These are phyloP conservation scores for Sipha flava DNA, from an alignment of 1,140 invertebrate species.

Conservation along the genomic window DNA sequence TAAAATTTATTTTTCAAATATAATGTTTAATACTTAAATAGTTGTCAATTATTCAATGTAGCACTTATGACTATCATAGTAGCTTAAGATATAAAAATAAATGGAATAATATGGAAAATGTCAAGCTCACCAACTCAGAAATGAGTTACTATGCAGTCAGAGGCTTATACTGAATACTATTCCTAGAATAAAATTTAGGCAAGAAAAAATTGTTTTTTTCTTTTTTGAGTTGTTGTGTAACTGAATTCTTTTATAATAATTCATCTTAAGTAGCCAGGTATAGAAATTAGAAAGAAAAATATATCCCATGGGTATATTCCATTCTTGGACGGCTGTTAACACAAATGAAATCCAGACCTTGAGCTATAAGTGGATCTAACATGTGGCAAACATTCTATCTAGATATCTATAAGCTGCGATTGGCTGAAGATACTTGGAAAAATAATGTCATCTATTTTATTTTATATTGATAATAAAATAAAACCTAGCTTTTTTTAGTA, in stretches of 20 bases:
- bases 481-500: not conserved
- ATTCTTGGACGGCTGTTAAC: not conserved
- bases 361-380: conserved; percentile 10
- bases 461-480: conserved; percentile 13
- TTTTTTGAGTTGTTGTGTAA: not conserved
- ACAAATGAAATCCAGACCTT: conserved; percentile 25
- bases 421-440: conserved; percentile 31
- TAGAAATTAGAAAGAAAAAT: conserved; percentile 28
- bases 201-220: not conserved
- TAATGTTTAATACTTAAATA: not conserved
- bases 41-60: not conserved
- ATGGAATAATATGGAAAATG: not conserved
- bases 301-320: not conserved
- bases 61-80: not conserved
- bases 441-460: conserved; percentile 28
- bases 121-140: not conserved
- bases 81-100: not conserved
- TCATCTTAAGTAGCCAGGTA: conserved; percentile 27
- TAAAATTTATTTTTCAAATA: not conserved
- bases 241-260: conserved; percentile 19
- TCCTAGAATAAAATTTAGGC: conserved; percentile 4
- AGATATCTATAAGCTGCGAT: conserved; percentile 28
- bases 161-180: not conserved
- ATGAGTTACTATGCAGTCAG: not conserved
- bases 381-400: conserved; percentile 29